Conservation (phyloP, 1,140 invertebrate species). For the Holotrichia oblita region DNA sequence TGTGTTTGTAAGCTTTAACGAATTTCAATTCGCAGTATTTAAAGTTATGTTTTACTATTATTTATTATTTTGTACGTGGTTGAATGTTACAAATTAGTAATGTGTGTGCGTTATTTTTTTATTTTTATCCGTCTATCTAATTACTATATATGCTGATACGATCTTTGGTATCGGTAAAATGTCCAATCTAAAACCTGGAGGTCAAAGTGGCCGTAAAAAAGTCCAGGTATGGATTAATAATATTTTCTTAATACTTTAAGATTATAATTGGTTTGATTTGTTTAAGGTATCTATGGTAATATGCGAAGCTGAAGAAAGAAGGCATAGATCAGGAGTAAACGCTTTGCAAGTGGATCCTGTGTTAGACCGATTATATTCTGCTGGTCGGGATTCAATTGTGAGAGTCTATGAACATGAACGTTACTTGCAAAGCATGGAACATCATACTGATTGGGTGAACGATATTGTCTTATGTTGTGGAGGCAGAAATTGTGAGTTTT, state of each 20-base stretch:
- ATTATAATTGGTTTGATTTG: conserved; percentile 48
- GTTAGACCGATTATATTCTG: conserved; percentile 92
- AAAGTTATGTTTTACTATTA: background rate
- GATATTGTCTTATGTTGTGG: conserved; percentile 98
- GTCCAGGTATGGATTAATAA: conserved; percentile 66
- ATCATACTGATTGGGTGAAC: conserved; percentile 99
- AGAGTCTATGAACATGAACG: conserved; percentile 94
- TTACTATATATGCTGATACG: background rate
- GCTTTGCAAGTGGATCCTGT: conserved; percentile 92
- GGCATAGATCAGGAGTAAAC: conserved; percentile 95
- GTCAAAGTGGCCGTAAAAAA: conserved; percentile 71
- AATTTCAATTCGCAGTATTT: background rate
- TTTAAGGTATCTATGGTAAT: conserved; percentile 96
- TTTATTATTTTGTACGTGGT: background rate
- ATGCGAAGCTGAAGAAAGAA: conserved; percentile 92
- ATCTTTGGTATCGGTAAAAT: conserved; percentile 43
- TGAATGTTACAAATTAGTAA: background rate
- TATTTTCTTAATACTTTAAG: conserved; percentile 33
- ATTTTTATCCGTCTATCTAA: too few relatives aligned
- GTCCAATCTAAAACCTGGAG: conserved; percentile 53
- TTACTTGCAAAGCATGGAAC: conserved; percentile 95
- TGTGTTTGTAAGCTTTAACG: background rate
- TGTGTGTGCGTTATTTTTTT: background rate
- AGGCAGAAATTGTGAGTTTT: conserved; percentile 85
- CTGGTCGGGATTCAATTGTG: conserved; percentile 98